A percentile compares a stretch with the other conserved stretches of the same genome.
Evolutionary conservation across 2,113 vertebrate species (phyloP).

Genomic region (Anser brachyrhynchus): DNA sequence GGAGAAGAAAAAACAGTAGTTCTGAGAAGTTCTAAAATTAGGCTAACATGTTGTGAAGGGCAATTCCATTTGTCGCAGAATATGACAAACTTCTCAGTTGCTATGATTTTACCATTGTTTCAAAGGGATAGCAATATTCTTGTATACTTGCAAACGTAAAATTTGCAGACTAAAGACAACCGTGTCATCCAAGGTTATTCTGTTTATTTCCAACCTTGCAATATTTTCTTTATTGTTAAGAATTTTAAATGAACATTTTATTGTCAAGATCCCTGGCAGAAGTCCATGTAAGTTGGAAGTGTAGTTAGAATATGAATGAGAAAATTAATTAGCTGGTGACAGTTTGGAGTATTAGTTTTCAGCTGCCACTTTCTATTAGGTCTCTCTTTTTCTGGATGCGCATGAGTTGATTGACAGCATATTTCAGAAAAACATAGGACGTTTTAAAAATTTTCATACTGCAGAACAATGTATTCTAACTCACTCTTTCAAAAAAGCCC

Average conservation of each 20-base stretch:
- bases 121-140: not conserved
- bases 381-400: not conserved
- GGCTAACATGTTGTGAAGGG: not conserved
- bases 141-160: not conserved
- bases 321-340: constrained; percentile 49
- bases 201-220: not conserved
- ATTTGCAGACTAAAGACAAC: not conserved
- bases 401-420: not conserved
- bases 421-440: not conserved
- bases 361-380: constrained; percentile 16
- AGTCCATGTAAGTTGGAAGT: not conserved
- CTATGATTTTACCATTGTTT: not conserved
- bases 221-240: not conserved
- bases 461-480: not conserved
- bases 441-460: not conserved
- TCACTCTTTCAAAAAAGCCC: not conserved
- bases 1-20: not conserved
- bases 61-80: not conserved
- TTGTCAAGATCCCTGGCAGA: not conserved
- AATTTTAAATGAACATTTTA: constrained; percentile 4
- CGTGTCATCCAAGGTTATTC: not conserved
- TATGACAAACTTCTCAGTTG: not conserved
- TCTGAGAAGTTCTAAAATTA: not conserved
- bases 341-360: constrained; percentile 26
- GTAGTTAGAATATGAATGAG: not conserved